phyloP scores from a whole-genome alignment of 2,888 invertebrate species.

The Entomobrya multifasciata region DNA sequence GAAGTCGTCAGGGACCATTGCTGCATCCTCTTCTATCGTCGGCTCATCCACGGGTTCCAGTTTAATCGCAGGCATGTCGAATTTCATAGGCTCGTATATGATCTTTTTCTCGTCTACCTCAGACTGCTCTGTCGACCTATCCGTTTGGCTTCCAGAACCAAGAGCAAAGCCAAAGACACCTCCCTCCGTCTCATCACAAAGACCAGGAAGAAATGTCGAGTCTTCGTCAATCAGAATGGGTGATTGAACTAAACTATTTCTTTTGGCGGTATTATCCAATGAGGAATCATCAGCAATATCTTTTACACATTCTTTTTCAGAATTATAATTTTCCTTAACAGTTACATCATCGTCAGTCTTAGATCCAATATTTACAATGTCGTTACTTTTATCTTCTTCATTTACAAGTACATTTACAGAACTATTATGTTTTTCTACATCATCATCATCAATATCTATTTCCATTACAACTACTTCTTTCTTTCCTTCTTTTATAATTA shows the following conservation, averaged over 20 bases:
- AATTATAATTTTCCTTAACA: conserved; percentile 65
- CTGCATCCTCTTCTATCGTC: conserved; percentile 31
- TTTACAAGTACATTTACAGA: conserved; percentile 60
- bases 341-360: conserved; percentile 67
- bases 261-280: conserved; percentile 39
- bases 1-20: conserved; percentile 43
- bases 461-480: conserved; percentile 83
- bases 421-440: conserved; percentile 80
- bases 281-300: conserved; percentile 52
- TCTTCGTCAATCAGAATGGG: conserved; percentile 78
- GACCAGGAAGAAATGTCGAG: conserved; percentile 75
- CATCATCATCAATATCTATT: conserved; percentile 85
- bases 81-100: conserved; percentile 78
- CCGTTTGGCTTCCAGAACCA: conserved; percentile 56
- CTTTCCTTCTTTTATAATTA: conserved; percentile 78
- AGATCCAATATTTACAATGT: conserved; percentile 51
- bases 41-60: conserved; percentile 76
- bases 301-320: conserved; percentile 59
- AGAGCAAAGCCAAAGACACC: conserved; percentile 78
- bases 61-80: conserved; percentile 78
- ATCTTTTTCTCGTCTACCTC: conserved; percentile 69
- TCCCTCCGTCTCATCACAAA: conserved; percentile 69
- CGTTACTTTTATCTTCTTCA: conserved; percentile 61
- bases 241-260: conserved; percentile 58
- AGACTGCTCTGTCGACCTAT: conserved; percentile 10